Evolutionary conservation across 2,888 invertebrate species (phyloP).

Genomic region (Polydrusus cervinus): DNA sequence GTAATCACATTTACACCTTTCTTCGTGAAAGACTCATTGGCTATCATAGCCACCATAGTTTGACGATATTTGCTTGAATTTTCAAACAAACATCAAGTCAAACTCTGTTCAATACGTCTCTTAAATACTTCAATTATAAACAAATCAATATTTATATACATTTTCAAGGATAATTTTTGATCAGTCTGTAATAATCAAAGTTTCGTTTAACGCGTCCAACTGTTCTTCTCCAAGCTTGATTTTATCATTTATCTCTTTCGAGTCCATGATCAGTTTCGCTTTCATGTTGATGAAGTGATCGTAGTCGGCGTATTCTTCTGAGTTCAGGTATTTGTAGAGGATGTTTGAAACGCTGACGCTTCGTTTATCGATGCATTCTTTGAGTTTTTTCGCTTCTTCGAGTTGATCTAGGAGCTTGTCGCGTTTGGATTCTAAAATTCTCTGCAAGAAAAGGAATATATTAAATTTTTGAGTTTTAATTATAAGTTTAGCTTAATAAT

Average conservation of each 20-base stretch:
- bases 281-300: slow-evolving; percentile 91
- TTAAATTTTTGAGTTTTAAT: not conserved
- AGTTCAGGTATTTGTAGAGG: slow-evolving; percentile 81
- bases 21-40: slow-evolving; percentile 26
- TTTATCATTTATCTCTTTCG: slow-evolving; percentile 87
- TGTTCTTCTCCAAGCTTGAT: slow-evolving; percentile 89
- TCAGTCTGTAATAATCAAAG: slow-evolving; percentile 70
- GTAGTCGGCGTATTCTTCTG: slow-evolving; percentile 86
- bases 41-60: slow-evolving; percentile 16
- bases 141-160: not conserved
- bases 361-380: slow-evolving; percentile 86
- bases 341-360: slow-evolving; percentile 82
- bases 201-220: slow-evolving; percentile 81
- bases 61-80: not conserved
- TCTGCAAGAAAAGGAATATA: slow-evolving; percentile 70
- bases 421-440: slow-evolving; percentile 82
- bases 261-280: slow-evolving; percentile 87
- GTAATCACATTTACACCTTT: slow-evolving; percentile 21
- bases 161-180: slow-evolving; percentile 12
- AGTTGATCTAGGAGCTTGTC: slow-evolving; percentile 85
- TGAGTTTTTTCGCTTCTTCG: slow-evolving; percentile 87
- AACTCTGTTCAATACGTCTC: not conserved
- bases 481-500: too few relatives aligned
- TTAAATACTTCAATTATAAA: slow-evolving; percentile 6
- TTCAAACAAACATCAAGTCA: not conserved